These are phyloP conservation scores for Xanthia togata DNA, from an alignment of 2,888 invertebrate genomes.

Conservation along the genomic window DNA sequence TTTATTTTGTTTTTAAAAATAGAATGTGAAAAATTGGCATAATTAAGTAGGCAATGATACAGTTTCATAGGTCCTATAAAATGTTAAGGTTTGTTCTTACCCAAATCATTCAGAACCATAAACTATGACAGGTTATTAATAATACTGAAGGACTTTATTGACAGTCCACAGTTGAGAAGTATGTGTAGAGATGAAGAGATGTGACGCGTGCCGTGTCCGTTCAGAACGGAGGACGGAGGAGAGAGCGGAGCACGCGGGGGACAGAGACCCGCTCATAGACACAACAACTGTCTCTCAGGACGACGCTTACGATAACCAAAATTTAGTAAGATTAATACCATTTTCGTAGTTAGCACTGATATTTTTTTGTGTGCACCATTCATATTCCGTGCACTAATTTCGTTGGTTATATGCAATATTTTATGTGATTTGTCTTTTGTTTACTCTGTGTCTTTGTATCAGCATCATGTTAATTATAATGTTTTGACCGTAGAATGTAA, in stretches of 20 bases:
- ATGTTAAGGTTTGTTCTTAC: slow-evolving; percentile 15
- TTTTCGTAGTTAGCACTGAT: slow-evolving; percentile 75
- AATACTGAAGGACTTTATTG: slow-evolving; percentile 79
- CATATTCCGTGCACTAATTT: slow-evolving; percentile 58
- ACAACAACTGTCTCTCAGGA: slow-evolving; percentile 81
- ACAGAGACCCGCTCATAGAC: slow-evolving; percentile 84
- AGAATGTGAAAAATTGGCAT: slow-evolving; percentile 43
- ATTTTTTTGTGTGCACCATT: slow-evolving; percentile 58
- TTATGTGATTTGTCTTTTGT: slow-evolving; percentile 44
- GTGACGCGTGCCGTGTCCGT: slow-evolving; percentile 82
- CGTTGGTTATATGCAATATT: slow-evolving; percentile 49
- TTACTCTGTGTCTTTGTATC: slow-evolving; percentile 37
- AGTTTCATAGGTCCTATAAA: slow-evolving; percentile 10
- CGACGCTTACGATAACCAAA: slow-evolving; percentile 81
- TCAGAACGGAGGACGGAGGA: slow-evolving; percentile 79
- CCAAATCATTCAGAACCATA: slow-evolving; percentile 12
- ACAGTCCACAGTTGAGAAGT: slow-evolving; percentile 87
- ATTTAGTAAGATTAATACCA: slow-evolving; percentile 81
- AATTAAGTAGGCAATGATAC: slow-evolving; percentile 23
- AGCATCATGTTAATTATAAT: slow-evolving; percentile 53
- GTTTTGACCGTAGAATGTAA: slow-evolving; percentile 29
- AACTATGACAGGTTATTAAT: slow-evolving; percentile 19
- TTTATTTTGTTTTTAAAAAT: slow-evolving; percentile 11
- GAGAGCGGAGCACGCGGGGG: slow-evolving; percentile 71
- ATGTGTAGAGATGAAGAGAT: slow-evolving; percentile 89